A percentile compares a stretch with the other conserved stretches of the same genome.
phyloP scores from a whole-genome alignment of 1,140 invertebrate species.

The Prorops nasuta region DNA sequence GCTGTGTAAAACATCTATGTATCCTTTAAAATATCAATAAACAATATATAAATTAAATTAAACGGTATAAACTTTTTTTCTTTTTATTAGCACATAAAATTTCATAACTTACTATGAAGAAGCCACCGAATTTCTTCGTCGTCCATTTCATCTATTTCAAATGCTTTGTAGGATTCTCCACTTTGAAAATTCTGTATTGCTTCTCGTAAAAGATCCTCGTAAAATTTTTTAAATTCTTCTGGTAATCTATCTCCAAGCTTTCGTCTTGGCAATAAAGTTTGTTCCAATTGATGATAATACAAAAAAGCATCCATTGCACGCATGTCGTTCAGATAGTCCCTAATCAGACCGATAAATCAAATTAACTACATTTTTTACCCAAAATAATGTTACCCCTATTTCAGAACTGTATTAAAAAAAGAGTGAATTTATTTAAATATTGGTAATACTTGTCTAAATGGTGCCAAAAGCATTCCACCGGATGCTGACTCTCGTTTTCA shows the following conservation, averaged over 20 bases:
- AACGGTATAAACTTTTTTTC: too few relatives aligned
- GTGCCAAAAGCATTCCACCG: slow-evolving; percentile 51
- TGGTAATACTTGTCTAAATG: slow-evolving; percentile 52
- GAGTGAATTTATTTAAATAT: too few relatives aligned
- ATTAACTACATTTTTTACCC: too few relatives aligned
- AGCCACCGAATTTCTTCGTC: slow-evolving; percentile 20
- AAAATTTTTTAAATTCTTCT: background rate
- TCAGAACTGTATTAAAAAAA: too few relatives aligned
- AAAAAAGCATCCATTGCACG: slow-evolving; percentile 27
- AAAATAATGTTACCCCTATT: too few relatives aligned
- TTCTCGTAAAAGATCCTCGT: background rate
- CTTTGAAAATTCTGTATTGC: too few relatives aligned
- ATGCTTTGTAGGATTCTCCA: too few relatives aligned
- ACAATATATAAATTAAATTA: background rate
- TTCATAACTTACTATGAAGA: slow-evolving; percentile 20
- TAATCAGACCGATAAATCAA: too few relatives aligned
- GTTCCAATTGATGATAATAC: slow-evolving; percentile 35
- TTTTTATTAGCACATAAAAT: too few relatives aligned
- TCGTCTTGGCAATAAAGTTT: slow-evolving; percentile 38
- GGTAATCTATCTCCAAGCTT: slow-evolving; percentile 26
- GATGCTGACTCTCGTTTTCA: slow-evolving; percentile 40
- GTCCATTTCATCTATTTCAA: too few relatives aligned
- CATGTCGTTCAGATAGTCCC: slow-evolving; percentile 30
- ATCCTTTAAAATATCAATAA: slow-evolving; percentile 23
- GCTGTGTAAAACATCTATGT: slow-evolving; percentile 29